Conservation (phyloP, 1,140 invertebrate genomes). For the Diuraphis noxia region DNA sequence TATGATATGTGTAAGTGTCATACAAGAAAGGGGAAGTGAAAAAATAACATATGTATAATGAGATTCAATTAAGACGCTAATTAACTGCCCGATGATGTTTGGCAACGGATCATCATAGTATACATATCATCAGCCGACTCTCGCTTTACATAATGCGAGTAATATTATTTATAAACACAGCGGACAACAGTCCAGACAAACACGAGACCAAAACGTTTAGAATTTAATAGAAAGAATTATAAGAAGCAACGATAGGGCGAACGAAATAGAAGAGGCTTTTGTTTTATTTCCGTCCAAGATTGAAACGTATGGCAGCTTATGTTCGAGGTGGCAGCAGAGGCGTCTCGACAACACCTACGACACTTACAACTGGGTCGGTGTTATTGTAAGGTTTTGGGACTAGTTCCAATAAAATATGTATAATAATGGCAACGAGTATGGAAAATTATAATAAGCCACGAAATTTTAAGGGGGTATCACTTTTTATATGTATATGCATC, state of each 20-base stretch:
- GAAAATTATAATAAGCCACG: not conserved
- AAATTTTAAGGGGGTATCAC: not conserved
- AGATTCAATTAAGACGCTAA: conserved; percentile 44
- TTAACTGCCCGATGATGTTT: conserved; percentile 16
- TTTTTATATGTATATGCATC: not conserved
- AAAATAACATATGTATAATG: conserved; percentile 40
- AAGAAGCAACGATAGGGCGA: not conserved
- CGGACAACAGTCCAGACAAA: not conserved
- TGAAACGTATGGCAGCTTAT: conserved; percentile 10
- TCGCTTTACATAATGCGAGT: not conserved
- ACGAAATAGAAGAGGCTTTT: conserved; percentile 7
- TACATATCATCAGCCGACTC: not conserved
- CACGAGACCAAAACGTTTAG: conserved; percentile 32
- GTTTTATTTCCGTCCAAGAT: conserved; percentile 37
- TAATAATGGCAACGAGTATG: not conserved
- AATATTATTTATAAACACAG: conserved; percentile 42
- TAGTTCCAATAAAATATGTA: not conserved
- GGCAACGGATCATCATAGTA: not conserved
- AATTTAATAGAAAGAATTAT: not conserved
- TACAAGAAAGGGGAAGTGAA: not conserved
- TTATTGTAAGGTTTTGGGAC: conserved; percentile 14
- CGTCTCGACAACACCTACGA: conserved; percentile 1
- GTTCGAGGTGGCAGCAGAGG: not conserved
- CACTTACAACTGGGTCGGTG: conserved; percentile 26
- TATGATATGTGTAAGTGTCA: too few species aligned